A percentile compares a stretch with the other conserved stretches of the same genome.
phyloP scores from a whole-genome alignment of 1,140 invertebrate species.

The Leptoteleia sp. region DNA sequence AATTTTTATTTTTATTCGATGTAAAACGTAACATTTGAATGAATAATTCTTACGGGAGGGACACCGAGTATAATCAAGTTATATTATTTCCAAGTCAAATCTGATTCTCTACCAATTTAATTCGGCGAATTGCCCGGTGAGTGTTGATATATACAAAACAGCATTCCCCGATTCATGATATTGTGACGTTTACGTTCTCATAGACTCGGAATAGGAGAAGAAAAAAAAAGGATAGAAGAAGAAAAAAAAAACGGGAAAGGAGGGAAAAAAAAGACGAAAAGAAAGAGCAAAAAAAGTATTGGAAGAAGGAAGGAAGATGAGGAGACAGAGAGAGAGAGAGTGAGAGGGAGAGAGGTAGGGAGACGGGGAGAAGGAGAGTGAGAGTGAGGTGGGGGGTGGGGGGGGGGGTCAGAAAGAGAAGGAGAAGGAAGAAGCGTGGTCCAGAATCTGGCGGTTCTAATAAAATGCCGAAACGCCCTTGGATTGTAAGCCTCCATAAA shows the following conservation, averaged over 20 bases:
- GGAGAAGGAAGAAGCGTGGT: constrained; percentile 49
- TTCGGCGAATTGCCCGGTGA: constrained; percentile 27
- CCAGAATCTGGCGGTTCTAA: constrained; percentile 73
- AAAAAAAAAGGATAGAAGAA: no score
- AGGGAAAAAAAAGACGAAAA: no score
- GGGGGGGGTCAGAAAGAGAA: no score
- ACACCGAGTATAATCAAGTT: constrained; percentile 32
- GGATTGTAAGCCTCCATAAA: constrained; percentile 74
- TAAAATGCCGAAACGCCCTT: constrained; percentile 77
- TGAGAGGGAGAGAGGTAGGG: no score
- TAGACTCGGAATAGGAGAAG: constrained; percentile 8
- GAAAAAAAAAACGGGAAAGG: no score
- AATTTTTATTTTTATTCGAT: constrained; percentile 14
- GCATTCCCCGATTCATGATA: constrained; percentile 46
- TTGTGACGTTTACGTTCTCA: constrained; percentile 6
- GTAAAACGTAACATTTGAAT: constrained; percentile 20
- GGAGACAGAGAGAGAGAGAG: neutral
- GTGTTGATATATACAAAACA: constrained; percentile 42
- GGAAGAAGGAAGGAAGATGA: constrained; percentile 19
- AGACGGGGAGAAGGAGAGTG: no score
- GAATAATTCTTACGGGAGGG: constrained; percentile 27
- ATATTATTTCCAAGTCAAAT: constrained; percentile 49
- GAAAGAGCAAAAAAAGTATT: no score
- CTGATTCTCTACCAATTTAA: constrained; percentile 25
- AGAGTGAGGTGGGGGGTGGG: no score